Percentiles rank a stretch among this genome's conserved stretches.
Evolutionary conservation across 2,797 vertebrate genomes (phyloP).

Genomic region (Melanotaenia boesemani): DNA sequence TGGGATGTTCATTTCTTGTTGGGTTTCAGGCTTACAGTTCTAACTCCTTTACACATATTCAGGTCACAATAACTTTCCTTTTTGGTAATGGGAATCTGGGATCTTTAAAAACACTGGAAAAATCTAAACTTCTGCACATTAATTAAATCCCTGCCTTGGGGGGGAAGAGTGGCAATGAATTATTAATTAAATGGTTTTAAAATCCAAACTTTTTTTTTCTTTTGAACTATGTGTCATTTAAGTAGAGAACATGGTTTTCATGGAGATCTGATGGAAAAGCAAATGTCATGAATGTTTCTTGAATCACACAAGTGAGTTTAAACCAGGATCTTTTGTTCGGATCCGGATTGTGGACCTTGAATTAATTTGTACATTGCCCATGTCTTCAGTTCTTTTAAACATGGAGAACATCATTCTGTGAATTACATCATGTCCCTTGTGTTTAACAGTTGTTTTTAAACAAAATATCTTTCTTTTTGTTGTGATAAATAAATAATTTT

Average conservation of each 20-base stretch:
- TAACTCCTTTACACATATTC: background rate
- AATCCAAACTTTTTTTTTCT: background rate
- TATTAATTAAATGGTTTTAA: too few species aligned
- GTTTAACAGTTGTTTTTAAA: too few species aligned
- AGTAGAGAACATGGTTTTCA: background rate
- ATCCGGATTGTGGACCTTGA: background rate
- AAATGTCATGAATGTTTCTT: background rate
- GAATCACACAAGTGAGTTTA: background rate
- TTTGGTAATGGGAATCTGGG: too few species aligned
- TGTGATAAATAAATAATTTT: background rate
- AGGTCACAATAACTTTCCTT: background rate
- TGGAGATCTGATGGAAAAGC: too few species aligned
- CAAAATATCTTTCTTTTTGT: too few species aligned
- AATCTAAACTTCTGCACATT: background rate
- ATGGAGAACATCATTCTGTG: background rate
- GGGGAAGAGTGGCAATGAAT: too few species aligned
- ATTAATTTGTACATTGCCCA: background rate
- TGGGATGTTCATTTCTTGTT: background rate
- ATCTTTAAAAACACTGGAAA: background rate
- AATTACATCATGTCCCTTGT: too few species aligned
- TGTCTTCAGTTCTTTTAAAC: background rate
- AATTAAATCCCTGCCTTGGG: background rate
- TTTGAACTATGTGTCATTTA: background rate
- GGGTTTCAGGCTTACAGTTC: background rate
- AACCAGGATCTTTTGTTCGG: background rate